Conservation (phyloP, 2,797 vertebrate species). For the Acanthis flammea region DNA sequence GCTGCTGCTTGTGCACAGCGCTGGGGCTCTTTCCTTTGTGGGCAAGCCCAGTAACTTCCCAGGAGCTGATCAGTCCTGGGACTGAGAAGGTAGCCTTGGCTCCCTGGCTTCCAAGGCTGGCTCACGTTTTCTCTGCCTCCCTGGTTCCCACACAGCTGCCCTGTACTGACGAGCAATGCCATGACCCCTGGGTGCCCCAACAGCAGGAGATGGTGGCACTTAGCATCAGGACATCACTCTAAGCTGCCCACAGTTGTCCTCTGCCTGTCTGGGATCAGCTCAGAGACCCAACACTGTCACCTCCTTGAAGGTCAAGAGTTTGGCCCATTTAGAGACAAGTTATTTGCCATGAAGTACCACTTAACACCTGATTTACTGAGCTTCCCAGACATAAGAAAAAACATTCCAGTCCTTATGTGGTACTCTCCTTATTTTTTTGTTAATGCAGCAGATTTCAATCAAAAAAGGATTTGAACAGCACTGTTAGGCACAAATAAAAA, state of each 20-base stretch:
- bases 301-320: neutral
- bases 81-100: neutral
- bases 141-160: neutral
- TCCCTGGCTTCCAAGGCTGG: neutral
- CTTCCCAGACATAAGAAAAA: neutral
- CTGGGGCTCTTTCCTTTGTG: neutral
- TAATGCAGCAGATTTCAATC: neutral
- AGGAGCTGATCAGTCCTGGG: neutral
- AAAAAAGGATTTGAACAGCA: neutral
- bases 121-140: neutral
- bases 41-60: neutral
- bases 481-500: neutral
- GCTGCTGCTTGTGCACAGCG: neutral
- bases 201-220: neutral
- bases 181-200: neutral
- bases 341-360: neutral
- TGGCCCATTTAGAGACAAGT: neutral
- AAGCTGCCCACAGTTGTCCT: neutral
- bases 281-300: neutral
- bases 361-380: neutral
- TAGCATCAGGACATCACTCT: neutral
- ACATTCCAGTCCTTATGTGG: neutral
- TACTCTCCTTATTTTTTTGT: neutral
- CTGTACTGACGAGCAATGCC: rapidly evolving
- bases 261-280: neutral